Evolutionary conservation across 2,888 invertebrate species (phyloP).

Genomic region (Yponomeuta evonymella): DNA sequence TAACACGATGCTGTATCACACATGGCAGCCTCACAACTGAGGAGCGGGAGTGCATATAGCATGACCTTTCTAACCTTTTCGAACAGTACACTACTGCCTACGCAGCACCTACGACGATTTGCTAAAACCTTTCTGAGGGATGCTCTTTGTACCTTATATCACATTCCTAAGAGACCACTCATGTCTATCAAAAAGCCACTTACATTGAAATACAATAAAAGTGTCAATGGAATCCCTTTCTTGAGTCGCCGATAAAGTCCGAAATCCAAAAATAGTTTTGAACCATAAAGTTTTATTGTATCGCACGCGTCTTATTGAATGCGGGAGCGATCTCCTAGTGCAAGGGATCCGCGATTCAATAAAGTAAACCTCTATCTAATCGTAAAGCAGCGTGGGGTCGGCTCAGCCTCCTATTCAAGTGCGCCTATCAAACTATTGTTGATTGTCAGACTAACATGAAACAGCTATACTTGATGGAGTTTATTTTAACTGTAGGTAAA

Average conservation of each 20-base stretch:
- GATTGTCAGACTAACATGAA: too few species aligned
- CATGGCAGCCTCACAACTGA: too few species aligned
- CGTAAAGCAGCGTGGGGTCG: constrained; percentile 10
- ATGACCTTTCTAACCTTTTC: too few species aligned
- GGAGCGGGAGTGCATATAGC: too few species aligned
- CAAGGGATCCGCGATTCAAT: constrained; percentile 42
- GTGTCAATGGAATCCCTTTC: neutral
- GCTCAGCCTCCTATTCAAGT: neutral
- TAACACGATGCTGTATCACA: too few species aligned
- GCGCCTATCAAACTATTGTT: neutral
- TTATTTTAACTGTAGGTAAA: too few species aligned
- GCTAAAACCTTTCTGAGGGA: too few species aligned
- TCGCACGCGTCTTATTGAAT: constrained; percentile 53
- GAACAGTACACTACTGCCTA: too few species aligned
- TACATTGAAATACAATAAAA: neutral
- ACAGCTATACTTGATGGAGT: too few species aligned
- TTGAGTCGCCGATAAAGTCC: constrained; percentile 20
- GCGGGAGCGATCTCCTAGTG: constrained; percentile 45
- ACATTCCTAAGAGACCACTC: neutral
- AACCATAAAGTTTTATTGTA: constrained; percentile 43
- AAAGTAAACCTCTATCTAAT: constrained; percentile 47
- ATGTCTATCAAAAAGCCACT: neutral
- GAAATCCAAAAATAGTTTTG: constrained; percentile 50
- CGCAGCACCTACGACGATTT: too few species aligned
- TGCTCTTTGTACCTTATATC: neutral